Evolutionary conservation across 1,140 invertebrate species (phyloP), one percentile per base, ranked within the genome.

Genomic region (Solenopsis invicta): DNA sequence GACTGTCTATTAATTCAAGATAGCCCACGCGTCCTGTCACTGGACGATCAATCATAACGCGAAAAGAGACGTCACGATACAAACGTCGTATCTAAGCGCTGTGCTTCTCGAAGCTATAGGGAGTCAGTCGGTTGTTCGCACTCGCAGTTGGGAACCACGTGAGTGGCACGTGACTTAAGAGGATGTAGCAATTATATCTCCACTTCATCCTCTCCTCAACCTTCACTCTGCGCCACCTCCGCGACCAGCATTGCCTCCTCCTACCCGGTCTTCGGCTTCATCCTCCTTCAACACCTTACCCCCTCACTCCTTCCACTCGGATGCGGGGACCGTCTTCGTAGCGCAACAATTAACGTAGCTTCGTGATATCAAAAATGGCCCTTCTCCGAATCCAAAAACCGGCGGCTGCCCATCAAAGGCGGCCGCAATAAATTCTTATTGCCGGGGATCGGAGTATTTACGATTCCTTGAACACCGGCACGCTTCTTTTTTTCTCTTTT

Each of bases 401-500:
- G 92, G 86, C 91, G 92, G 87, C 89, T 87, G 85, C 78, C 86
- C 92, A 90, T 94, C 93, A 94, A 95, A 94, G 90, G 90, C 86
- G 59, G 87, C 76, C 88, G 90, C 92, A 94, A 95, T 95, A 94
- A 95, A 94, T 94, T 93, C 90, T 94, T 94, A 94, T 95, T 94
- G 92, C 91, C 88, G 71, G 82, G 75, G 62, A 91, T 75, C 88
- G 88, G 86, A 61, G 87, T 64, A 76, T 86, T 84, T 84, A 87
- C 87, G 82, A 90, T 94, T 94, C 93, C 66, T 69, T 89, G 93
- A 94, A 93, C 82, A 81, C 81, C 62, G 85, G 72, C 74, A 74
- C 67, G n/a, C 21, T 54, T 4, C 21, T 45, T n/a, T 50, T 48
- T 29, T 54, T 4, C 21, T 50, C 24, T 50, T 48, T 29, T 21